phyloP scores from a whole-genome alignment of 2,888 invertebrate genomes.

The Melikaiella ostensackeni region DNA sequence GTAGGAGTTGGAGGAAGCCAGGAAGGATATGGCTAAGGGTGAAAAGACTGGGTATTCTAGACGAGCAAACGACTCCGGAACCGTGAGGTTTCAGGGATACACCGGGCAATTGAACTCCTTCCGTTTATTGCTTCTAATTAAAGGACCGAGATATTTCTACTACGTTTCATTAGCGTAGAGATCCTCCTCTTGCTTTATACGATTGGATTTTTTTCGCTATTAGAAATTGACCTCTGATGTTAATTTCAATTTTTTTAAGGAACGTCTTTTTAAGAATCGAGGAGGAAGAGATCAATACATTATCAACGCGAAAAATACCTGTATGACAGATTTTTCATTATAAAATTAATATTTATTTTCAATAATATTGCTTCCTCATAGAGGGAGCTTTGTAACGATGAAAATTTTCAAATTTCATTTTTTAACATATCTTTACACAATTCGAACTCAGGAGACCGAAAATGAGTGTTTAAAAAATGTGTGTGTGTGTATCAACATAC shows the following conservation, averaged over 20 bases:
- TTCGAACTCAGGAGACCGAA: too few species aligned
- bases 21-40: slow-evolving; percentile 37
- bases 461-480: too few species aligned
- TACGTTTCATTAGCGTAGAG: slow-evolving; percentile 73
- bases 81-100: slow-evolving; percentile 53
- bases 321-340: too few species aligned
- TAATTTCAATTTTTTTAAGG: not conserved
- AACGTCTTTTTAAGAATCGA: too few species aligned
- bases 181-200: slow-evolving; percentile 44
- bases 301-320: too few species aligned
- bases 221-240: not conserved
- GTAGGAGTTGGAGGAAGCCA: slow-evolving; percentile 40
- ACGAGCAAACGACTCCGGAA: slow-evolving; percentile 43
- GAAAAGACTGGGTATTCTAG: slow-evolving; percentile 32
- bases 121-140: slow-evolving; percentile 76
- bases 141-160: slow-evolving; percentile 74
- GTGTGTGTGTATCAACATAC: too few species aligned
- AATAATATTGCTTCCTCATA: too few species aligned
- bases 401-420: too few species aligned
- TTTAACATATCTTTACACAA: too few species aligned
- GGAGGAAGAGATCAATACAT: too few species aligned
- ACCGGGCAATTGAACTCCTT: slow-evolving; percentile 72
- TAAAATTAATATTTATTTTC: too few species aligned
- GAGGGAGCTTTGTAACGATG: too few species aligned
- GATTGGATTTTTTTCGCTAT: not conserved